Evolutionary conservation across 1,140 invertebrate species (phyloP).

Genomic region (Listronotus oregonensis): DNA sequence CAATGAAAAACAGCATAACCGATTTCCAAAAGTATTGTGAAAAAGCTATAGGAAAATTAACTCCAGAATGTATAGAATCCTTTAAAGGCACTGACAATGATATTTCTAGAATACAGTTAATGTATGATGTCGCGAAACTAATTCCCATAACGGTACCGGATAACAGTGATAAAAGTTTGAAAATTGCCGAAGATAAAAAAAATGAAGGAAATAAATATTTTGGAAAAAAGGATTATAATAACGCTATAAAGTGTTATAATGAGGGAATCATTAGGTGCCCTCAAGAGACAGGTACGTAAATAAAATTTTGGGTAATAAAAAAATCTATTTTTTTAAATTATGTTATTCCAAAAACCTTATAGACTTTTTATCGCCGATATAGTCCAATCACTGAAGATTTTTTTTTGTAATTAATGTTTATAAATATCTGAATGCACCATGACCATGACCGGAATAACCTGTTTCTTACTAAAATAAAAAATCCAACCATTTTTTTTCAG

Average conservation of each 20-base stretch:
- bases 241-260: conserved; percentile 76
- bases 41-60: conserved; percentile 43
- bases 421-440: too few relatives aligned
- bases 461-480: too few relatives aligned
- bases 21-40: conserved; percentile 50
- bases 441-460: too few relatives aligned
- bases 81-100: conserved; percentile 45
- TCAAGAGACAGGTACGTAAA: conserved; percentile 64
- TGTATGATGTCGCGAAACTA: conserved; percentile 43
- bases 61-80: conserved; percentile 36
- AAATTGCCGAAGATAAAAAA: conserved; percentile 69
- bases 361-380: too few relatives aligned
- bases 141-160: conserved; percentile 46
- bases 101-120: conserved; percentile 45
- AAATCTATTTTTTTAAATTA: too few relatives aligned
- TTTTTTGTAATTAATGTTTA: too few relatives aligned
- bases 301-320: too few relatives aligned
- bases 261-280: conserved; percentile 70
- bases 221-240: conserved; percentile 74
- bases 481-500: too few relatives aligned
- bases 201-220: conserved; percentile 79
- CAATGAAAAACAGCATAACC: conserved; percentile 25
- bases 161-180: conserved; percentile 64
- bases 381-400: too few relatives aligned
- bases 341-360: too few relatives aligned